Base-by-base conservation (phyloP, 2,113 vertebrate genomes). In the Plecotus auritus region DNA sequence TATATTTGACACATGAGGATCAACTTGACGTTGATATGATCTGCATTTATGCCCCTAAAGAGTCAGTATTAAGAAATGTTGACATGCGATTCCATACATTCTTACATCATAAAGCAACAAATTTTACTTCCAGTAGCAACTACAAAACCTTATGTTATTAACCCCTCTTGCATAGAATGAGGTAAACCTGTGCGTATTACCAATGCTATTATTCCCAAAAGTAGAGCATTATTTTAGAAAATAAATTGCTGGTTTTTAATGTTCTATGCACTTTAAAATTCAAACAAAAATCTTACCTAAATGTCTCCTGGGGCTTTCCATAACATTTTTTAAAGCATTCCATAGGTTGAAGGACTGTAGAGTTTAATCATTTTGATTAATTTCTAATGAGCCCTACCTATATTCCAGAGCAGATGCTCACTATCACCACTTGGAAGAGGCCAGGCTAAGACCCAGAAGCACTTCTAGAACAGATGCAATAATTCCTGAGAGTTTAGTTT, bases 401-500 rank as follows among this genome's bases (percentile, higher is more conserved):
- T 69, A 95, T 96, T 98, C 97, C 97, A 98, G 97, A 98, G 97
- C 95, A 97, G 96, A 96, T 95, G 96, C 96, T 98, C 93, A 80
- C 12, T 96, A 97, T 96, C 90, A 98, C 96, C 97, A 97, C 98
- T 98, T 98, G 97, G 98, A 98, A 98, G 97, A 98, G 98, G 97
- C 98, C 98, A 97, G 98, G 97, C 97, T 95, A 97, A 98, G 97
- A 98, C 98, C 98, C 98, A 98, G 98, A 98, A 98, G 98, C 98
- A 98, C 98, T 98, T 99, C 98, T 26, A 98, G 97, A 99, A 98
- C 98, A 98, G 96, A 98, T 32, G 97, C 98, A 98, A 97, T 97
- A 98, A 98, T 99, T 99, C 99, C 99, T 99, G 99, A 99, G 99
- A 99, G 98, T 99, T 99, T 98, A 98, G 98, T 98, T 98, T 98